Evolutionary conservation across 1,140 invertebrate species (phyloP).

Genomic region (Trichogramma pretiosum): DNA sequence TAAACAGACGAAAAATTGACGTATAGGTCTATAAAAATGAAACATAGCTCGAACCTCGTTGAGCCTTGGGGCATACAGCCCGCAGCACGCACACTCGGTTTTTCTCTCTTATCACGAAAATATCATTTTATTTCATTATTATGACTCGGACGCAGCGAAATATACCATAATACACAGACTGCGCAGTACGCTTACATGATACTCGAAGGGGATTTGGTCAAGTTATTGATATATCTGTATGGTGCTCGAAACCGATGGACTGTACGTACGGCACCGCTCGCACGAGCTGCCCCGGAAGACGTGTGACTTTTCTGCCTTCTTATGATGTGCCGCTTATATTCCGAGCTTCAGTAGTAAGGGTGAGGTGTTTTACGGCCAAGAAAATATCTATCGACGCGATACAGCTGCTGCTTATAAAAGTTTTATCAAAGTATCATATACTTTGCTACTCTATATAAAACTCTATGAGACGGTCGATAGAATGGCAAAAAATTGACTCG

Average conservation of each 20-base stretch:
- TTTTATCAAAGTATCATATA: too few relatives aligned
- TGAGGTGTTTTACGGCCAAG: not conserved
- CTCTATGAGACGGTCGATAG: too few relatives aligned
- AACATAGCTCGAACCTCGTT: constrained; percentile 29
- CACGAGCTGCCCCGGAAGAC: not conserved
- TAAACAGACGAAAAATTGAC: too few relatives aligned
- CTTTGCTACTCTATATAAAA: too few relatives aligned
- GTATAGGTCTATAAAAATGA: constrained; percentile 23
- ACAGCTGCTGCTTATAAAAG: not conserved
- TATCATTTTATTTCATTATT: constrained; percentile 49
- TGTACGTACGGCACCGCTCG: not conserved
- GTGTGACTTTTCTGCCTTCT: not conserved
- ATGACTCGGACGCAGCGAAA: constrained; percentile 27
- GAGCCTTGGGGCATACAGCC: not conserved
- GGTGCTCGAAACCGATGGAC: not conserved
- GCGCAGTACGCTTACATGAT: constrained; percentile 11
- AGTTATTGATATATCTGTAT: constrained; percentile 16
- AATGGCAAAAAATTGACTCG: too few relatives aligned
- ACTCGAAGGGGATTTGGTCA: constrained; percentile 7
- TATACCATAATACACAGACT: too few relatives aligned
- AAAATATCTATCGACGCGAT: constrained; percentile 12
- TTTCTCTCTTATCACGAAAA: constrained; percentile 43
- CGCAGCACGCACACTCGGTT: constrained; percentile 26
- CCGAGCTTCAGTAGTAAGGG: not conserved
- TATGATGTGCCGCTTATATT: too few relatives aligned